Percentiles rank a stretch among this genome's conserved stretches.
Conservation (phyloP, 2,113 vertebrate genomes). For the Phoxinus phoxinus region DNA sequence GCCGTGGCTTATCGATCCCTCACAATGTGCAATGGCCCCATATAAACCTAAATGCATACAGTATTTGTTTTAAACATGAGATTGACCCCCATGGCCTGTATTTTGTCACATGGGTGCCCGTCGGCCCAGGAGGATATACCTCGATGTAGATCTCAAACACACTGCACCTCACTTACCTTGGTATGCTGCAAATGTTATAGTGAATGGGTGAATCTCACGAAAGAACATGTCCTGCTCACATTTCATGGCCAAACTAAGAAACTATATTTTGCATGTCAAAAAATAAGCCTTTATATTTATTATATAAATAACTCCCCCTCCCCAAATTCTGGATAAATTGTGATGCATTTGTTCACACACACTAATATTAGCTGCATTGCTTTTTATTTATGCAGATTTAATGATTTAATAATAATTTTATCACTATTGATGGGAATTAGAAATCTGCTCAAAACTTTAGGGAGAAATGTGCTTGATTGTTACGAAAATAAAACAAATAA, state of each 20-base stretch:
- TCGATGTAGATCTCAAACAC: constrained; percentile 80
- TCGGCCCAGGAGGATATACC: constrained; percentile 70
- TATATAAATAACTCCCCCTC: too few species aligned
- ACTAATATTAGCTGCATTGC: not conserved
- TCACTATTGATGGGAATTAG: not conserved
- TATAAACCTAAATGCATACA: not conserved
- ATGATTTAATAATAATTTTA: not conserved
- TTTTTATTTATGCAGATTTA: not conserved
- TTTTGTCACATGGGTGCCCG: constrained; percentile 78
- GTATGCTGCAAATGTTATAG: constrained; percentile 90
- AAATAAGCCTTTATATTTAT: not conserved
- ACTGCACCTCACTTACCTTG: constrained; percentile 92
- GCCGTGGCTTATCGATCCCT: constrained; percentile 5
- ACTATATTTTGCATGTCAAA: not conserved
- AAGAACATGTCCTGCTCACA: not conserved
- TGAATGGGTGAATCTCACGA: constrained; percentile 63
- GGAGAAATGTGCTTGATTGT: too few species aligned
- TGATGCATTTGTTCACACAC: not conserved
- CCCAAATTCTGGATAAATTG: not conserved
- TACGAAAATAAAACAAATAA: too few species aligned
- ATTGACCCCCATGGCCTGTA: constrained; percentile 38
- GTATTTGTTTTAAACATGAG: constrained; percentile 9
- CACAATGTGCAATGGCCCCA: constrained; percentile 63
- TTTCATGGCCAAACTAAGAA: not conserved
- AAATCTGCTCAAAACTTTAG: not conserved